phyloP scores from a whole-genome alignment of 2,888 invertebrate species.

The Ditula angustiorana region DNA sequence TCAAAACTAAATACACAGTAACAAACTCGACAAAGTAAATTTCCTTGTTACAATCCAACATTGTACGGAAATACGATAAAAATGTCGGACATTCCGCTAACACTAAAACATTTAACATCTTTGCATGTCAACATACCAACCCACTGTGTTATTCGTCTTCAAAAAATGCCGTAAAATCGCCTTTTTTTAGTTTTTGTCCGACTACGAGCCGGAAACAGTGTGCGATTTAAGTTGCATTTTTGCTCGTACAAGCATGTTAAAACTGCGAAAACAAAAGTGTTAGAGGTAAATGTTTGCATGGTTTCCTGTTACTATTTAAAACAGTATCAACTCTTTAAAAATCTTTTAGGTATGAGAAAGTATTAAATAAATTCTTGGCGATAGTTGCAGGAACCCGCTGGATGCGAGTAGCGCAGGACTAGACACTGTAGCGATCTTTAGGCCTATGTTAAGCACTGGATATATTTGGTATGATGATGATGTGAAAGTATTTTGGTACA shows the following conservation, averaged over 20 bases:
- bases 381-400: no score
- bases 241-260: not conserved
- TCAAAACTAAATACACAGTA: not conserved
- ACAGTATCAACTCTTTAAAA: no score
- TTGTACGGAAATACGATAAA: not conserved
- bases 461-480: no score
- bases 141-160: constrained; percentile 3
- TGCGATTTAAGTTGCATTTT: not conserved
- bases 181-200: not conserved
- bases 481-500: no score
- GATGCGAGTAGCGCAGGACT: no score
- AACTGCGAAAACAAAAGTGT: no score
- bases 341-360: no score
- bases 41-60: constrained; percentile 4
- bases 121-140: constrained; percentile 3
- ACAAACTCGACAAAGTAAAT: not conserved
- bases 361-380: no score
- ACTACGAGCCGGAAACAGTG: not conserved
- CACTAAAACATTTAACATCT: constrained; percentile 1
- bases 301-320: no score
- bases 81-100: not conserved
- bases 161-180: not conserved
- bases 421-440: no score
- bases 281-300: not conserved
- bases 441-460: no score